Evolutionary conservation across 2,888 invertebrate genomes (phyloP).

Genomic region (Diaperis boleti): DNA sequence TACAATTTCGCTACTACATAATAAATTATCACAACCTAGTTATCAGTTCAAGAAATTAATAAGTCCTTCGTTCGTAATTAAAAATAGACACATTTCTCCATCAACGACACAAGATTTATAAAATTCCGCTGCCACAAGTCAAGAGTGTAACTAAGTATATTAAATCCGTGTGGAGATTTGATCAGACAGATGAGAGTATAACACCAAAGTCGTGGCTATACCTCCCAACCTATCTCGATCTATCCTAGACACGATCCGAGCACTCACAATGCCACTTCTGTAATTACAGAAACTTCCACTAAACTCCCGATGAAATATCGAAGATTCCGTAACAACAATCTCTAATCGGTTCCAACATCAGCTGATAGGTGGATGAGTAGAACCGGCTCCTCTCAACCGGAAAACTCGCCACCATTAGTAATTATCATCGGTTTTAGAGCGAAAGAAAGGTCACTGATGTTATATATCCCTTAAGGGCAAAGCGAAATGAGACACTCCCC

Average conservation of each 20-base stretch:
- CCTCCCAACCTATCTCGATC: slow-evolving; percentile 50
- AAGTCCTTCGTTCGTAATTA: background rate
- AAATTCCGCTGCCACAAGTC: background rate
- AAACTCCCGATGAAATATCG: slow-evolving; percentile 43
- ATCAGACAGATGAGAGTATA: slow-evolving; percentile 44
- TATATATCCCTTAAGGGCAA: slow-evolving; percentile 1
- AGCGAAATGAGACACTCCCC: slow-evolving; percentile 1
- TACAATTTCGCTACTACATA: too few relatives aligned
- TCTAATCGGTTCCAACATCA: slow-evolving; percentile 30
- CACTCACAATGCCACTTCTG: slow-evolving; percentile 54
- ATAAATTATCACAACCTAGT: too few relatives aligned
- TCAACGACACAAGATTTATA: background rate
- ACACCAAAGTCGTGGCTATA: slow-evolving; percentile 48
- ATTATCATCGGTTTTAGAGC: slow-evolving; percentile 27
- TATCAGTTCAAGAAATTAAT: too few relatives aligned
- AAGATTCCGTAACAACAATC: slow-evolving; percentile 34
- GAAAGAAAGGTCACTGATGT: slow-evolving; percentile 10
- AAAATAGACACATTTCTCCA: slow-evolving; percentile 1
- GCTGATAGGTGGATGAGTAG: slow-evolving; percentile 24
- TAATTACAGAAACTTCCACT: slow-evolving; percentile 53
- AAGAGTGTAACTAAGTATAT: slow-evolving; percentile 6
- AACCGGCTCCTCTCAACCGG: slow-evolving; percentile 34
- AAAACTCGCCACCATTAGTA: slow-evolving; percentile 37
- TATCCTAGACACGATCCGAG: slow-evolving; percentile 49
- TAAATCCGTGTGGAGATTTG: slow-evolving; percentile 38